These are phyloP conservation scores for Phasia obesa DNA, from an alignment of 2,888 invertebrate species.

Conservation along the genomic window DNA sequence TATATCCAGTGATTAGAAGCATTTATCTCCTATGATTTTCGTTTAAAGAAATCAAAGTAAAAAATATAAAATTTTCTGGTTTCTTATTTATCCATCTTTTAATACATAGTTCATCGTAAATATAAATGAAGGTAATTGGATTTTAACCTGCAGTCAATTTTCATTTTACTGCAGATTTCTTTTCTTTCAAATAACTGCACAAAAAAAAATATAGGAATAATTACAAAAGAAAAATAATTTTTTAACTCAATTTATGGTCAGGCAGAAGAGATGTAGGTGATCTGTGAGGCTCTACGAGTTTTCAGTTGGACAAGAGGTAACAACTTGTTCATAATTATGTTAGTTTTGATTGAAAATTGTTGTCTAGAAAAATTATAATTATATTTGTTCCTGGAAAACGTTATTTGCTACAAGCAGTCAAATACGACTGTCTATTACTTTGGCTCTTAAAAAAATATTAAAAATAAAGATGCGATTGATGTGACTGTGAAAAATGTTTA, in stretches of 20 bases:
- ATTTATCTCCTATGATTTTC: not conserved
- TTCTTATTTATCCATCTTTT: conserved; percentile 6
- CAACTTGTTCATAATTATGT: too few species aligned
- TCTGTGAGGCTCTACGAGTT: not conserved
- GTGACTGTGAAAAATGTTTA: too few species aligned
- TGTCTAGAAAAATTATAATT: too few species aligned
- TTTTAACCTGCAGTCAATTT: conserved; percentile 38
- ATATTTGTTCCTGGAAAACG: too few species aligned
- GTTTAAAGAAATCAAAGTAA: not conserved
- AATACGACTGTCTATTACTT: too few species aligned
- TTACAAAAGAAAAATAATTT: not conserved
- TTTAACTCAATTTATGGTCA: conserved; percentile 2
- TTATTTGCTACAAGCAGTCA: too few species aligned
- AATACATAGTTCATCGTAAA: conserved; percentile 15
- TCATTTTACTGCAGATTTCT: not conserved
- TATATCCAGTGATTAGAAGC: not conserved
- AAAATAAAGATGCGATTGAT: too few species aligned
- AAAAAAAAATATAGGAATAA: not conserved
- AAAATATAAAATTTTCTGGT: not conserved
- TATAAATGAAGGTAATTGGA: conserved; percentile 57
- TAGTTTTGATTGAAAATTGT: too few species aligned
- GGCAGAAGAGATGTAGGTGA: not conserved
- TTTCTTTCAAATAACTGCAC: not conserved
- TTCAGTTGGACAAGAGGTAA: not conserved
- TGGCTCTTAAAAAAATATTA: too few species aligned